Evolutionary conservation across 2,797 vertebrate species (phyloP).

Genomic region (Knipowitschia caucasica): DNA sequence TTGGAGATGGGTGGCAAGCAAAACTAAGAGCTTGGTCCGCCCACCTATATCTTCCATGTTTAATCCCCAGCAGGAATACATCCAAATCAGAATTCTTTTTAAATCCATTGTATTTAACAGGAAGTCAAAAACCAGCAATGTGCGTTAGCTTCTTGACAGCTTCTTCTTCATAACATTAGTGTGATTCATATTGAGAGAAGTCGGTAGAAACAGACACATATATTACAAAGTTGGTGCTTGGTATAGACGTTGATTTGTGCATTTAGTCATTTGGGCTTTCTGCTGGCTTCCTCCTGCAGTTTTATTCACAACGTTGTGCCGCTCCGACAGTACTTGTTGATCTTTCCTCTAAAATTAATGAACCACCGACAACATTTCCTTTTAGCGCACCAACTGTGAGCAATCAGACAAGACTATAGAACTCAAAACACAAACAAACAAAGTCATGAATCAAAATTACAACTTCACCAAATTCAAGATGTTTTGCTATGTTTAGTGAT

Average conservation of each 20-base stretch:
- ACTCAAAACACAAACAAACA: background rate
- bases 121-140: no score
- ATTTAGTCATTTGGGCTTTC: background rate
- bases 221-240: background rate
- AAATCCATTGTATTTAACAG: no score
- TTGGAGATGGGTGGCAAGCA: no score
- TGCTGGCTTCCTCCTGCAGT: background rate
- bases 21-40: no score
- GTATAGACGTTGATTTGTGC: background rate
- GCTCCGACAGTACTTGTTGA: slow-evolving; percentile 1
- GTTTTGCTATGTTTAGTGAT: background rate
- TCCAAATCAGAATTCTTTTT: no score
- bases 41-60: no score
- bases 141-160: no score
- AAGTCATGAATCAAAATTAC: background rate
- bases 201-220: background rate
- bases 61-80: no score
- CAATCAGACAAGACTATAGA: slow-evolving; percentile 1
- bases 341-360: slow-evolving; percentile 8
- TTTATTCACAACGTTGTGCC: background rate
- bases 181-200: no score
- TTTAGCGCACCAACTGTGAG: background rate
- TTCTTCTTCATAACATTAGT: background rate
- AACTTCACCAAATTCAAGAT: background rate
- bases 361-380: background rate